These are phyloP conservation scores for Taenioides sp. DNA, from an alignment of 2,797 vertebrate species.

Conservation along the genomic window DNA sequence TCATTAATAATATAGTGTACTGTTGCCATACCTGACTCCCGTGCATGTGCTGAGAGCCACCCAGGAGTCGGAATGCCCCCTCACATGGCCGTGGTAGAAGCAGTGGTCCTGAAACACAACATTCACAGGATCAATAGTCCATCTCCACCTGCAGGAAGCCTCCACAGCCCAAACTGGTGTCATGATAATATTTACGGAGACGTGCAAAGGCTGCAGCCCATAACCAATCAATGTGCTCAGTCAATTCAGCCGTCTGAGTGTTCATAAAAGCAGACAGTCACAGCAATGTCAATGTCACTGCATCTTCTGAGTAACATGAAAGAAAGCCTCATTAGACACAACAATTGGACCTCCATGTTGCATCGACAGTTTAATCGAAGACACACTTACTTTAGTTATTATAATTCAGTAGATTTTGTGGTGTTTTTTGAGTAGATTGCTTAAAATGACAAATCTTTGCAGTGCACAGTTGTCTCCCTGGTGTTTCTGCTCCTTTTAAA, in stretches of 20 bases:
- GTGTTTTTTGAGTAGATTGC: no score
- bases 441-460: no score
- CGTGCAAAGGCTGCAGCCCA: background rate
- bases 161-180: slow-evolving; percentile 7
- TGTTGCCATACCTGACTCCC: slow-evolving; percentile 72
- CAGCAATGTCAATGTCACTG: slow-evolving; percentile 9
- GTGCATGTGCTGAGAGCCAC: slow-evolving; percentile 80
- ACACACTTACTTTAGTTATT: no score
- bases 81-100: slow-evolving; percentile 81
- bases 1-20: background rate
- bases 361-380: background rate
- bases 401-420: no score
- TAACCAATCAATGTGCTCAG: slow-evolving; percentile 20
- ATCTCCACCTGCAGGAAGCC: slow-evolving; percentile 21
- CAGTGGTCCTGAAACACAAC: slow-evolving; percentile 76
- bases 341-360: background rate
- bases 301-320: background rate
- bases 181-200: slow-evolving; percentile 30
- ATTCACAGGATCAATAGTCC: slow-evolving; percentile 24
- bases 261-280: background rate
- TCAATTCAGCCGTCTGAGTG: slow-evolving; percentile 2
- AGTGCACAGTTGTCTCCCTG: no score
- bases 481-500: no score
- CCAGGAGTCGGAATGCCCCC: slow-evolving; percentile 75
- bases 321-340: no score